Conservation (phyloP, 1,140 invertebrate genomes). For the Nasonia vitripennis region DNA sequence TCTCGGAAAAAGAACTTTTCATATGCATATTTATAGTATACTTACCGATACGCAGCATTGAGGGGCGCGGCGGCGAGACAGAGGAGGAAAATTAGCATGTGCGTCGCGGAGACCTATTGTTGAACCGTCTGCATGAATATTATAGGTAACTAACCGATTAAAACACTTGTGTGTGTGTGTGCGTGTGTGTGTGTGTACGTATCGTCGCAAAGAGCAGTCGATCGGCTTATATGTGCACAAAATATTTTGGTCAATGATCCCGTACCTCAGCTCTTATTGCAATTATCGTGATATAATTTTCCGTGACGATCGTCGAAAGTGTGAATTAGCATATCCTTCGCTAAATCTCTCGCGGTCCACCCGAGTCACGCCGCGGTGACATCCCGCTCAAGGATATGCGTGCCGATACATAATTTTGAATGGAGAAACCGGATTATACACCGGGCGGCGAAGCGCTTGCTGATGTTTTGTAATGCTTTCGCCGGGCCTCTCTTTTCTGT, state of each 20-base stretch:
- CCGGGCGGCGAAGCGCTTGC: too few species aligned
- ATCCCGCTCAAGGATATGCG: too few species aligned
- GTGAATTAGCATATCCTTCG: too few species aligned
- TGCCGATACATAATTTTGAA: too few species aligned
- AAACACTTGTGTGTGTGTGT: neutral
- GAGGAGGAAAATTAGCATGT: neutral
- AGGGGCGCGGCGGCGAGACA: too few species aligned
- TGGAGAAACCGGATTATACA: too few species aligned
- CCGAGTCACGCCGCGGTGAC: too few species aligned
- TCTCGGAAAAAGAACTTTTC: neutral
- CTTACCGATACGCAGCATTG: neutral
- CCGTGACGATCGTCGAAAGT: too few species aligned
- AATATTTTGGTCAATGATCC: conserved; percentile 4
- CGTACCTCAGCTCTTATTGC: too few species aligned
- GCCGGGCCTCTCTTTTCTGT: too few species aligned
- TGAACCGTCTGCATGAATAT: neutral
- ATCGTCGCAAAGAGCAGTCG: neutral
- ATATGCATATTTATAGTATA: neutral
- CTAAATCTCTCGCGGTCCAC: too few species aligned
- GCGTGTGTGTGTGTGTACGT: neutral
- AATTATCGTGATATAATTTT: neutral
- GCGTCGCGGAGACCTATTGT: neutral
- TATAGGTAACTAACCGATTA: neutral
- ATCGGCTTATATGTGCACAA: neutral
- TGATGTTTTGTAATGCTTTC: too few species aligned